Evolutionary conservation across 2,888 invertebrate genomes (phyloP), one percentile per base, ranked within the genome.

Genomic region (Agrotis puta): DNA sequence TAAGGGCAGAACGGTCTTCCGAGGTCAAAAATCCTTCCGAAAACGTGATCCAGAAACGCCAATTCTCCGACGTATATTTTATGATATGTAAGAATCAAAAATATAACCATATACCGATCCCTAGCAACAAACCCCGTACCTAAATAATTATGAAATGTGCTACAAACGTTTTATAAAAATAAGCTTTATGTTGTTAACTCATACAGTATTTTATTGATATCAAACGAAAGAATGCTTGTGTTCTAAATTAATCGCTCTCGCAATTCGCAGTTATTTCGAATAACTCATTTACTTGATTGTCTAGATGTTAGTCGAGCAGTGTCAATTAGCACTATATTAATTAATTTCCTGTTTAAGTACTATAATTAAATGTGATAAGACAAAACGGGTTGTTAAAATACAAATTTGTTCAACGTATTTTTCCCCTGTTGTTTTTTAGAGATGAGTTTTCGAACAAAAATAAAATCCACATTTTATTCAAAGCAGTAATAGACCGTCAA

Each of bases 111-210:
- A 58, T 75, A 70, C 65, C 56, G 22, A 74, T 63, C 66, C 62
- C 53, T 64, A 70, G 57, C 56, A 51, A 72, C 56, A 56, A 62
- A 63, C 57, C 54, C 50, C 33, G 27, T 48, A 62, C 58, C 62
- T 50, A 71, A 65, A 68, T 64, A 82, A 73, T 69, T 70, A 69
- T 74, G 67, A 77, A 74, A 77, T 73, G 64, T 76, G 62, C 47
- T 63, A 70, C 67, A 75, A 81, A 69, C 33, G 66, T 79, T 68
- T 68, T 54, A 51, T 62, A 50, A 78, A 78, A 83, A 79, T 88
- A 85, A 90, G 90, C 90, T 92, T 92, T 90, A 85, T 91, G 91
- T 92, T 87, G 88, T 90, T 92, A 92, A 93, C 90, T 69, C 80
- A 82, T 85, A 89, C 86, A 86, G 82, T 87, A 87, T 83, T 76